Evolutionary conservation across 2,797 vertebrate species (phyloP).

Genomic region (Girardinus metallicus): DNA sequence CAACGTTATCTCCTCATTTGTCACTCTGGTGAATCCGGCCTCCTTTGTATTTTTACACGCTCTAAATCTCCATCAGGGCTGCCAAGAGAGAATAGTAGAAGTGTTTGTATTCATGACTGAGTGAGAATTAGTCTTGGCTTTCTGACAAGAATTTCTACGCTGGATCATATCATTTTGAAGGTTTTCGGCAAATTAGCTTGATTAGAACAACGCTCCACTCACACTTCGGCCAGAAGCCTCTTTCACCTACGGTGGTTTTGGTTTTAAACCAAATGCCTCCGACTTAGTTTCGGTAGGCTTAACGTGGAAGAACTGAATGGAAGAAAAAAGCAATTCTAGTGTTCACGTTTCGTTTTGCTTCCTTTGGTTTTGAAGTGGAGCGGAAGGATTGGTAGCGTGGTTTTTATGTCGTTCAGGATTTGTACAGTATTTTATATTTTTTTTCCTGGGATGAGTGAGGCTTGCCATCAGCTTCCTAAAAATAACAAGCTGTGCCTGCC

Average conservation of each 20-base stretch:
- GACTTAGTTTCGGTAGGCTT: slow-evolving; percentile 41
- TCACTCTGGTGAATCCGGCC: slow-evolving; percentile 47
- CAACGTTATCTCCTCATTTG: slow-evolving; percentile 66
- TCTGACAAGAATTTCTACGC: slow-evolving; percentile 69
- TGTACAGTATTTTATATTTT: slow-evolving; percentile 57
- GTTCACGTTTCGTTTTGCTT: slow-evolving; percentile 65
- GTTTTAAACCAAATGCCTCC: slow-evolving; percentile 26
- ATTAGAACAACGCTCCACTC: slow-evolving; percentile 77
- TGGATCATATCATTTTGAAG: slow-evolving; percentile 77
- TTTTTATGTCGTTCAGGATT: slow-evolving; percentile 73
- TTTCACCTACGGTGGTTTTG: slow-evolving; percentile 45
- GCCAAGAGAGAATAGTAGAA: slow-evolving; percentile 23
- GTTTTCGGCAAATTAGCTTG: slow-evolving; percentile 76
- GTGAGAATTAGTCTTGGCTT: slow-evolving; percentile 72
- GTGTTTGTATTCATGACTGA: slow-evolving; percentile 69
- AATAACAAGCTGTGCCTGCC: slow-evolving; percentile 77
- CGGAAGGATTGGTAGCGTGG: slow-evolving; percentile 5
- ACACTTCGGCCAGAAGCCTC: slow-evolving; percentile 67
- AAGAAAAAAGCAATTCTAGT: slow-evolving; percentile 50
- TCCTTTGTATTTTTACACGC: slow-evolving; percentile 20
- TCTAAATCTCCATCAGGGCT: slow-evolving; percentile 30
- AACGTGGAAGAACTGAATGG: slow-evolving; percentile 64
- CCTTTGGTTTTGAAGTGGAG: neutral
- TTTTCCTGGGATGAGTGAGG: slow-evolving; percentile 69
- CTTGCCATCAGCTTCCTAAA: slow-evolving; percentile 76